Base-by-base conservation (phyloP, 2,797 vertebrate genomes). In the Acipenser oxyrinchus region DNA sequence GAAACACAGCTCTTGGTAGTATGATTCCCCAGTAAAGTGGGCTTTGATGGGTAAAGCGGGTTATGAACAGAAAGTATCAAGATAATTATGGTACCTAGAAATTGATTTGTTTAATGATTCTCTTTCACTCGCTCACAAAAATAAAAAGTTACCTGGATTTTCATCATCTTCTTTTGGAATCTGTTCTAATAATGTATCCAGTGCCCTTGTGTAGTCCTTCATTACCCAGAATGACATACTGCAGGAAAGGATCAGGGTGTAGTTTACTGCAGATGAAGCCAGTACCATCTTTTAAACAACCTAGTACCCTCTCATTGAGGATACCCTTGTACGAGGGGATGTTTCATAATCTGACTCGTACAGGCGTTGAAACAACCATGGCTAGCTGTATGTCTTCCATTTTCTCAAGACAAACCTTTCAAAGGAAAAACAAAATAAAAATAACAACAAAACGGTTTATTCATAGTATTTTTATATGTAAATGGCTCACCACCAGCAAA, bases 311-410 rank as follows among this genome's bases (percentile, higher is more conserved):
- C 84, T 97, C 93, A 68, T 95, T 79, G 61, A 98, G 89, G 67
- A 98, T 93, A 71, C 93, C 93, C 76, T 91, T 90, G 63, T 95
- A 98, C 1, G 96, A 98, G 71, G 93, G 6, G 93, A 97, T 48
- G 89, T 96, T 83, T 98, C 96, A 84, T 93, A 94, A 83, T 98
- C 97, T 0, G 94, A 93, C 77, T 99, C 97, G 58, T 98, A 97
- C 58, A 99, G 86, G 70, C 97, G 88, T n/a, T 53, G 96, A 93
- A 72, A 99, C 94, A 64, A 99, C 90, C 93, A 97, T 95, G 67
- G 97, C 97, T 77, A 99, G 72, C 79, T 99, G 97, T 74, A 97
- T 92, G 75, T 99, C 97, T 78, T 99, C 96, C 95, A 99, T 98
- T 83, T 99, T 99, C 77, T 99, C 97, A 82, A 99, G 79, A 78